Percentiles rank a stretch among this genome's conserved stretches.
Conservation (phyloP, 2,797 vertebrate genomes). For the Antennarius maculatus region DNA sequence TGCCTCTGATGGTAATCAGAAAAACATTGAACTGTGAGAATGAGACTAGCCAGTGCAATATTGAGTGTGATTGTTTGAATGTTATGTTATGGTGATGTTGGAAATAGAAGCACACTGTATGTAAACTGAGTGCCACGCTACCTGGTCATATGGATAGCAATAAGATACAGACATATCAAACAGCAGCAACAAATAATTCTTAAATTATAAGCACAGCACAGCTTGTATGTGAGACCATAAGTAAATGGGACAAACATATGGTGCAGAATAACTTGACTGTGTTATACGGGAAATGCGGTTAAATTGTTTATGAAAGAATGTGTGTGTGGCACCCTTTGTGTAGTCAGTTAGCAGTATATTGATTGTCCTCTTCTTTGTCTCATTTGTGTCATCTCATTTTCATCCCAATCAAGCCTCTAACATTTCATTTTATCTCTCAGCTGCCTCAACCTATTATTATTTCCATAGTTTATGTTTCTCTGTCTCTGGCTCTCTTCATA, state of each 20-base stretch:
- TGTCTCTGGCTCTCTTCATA: slow-evolving; percentile 44
- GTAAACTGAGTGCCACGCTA: slow-evolving; percentile 69
- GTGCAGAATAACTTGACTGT: slow-evolving; percentile 66
- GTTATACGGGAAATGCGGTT: slow-evolving; percentile 54
- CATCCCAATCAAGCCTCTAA: slow-evolving; percentile 67
- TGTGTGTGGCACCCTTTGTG: slow-evolving; percentile 53
- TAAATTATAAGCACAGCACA: slow-evolving; percentile 70
- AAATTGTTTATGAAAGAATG: slow-evolving; percentile 68
- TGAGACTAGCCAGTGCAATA: slow-evolving; percentile 74
- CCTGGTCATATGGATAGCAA: slow-evolving; percentile 71
- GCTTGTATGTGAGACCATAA: slow-evolving; percentile 60
- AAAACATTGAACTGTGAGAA: slow-evolving; percentile 69
- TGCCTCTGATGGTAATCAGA: slow-evolving; percentile 74
- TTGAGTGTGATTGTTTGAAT: slow-evolving; percentile 74
- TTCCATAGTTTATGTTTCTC: slow-evolving; percentile 53
- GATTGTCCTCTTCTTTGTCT: slow-evolving; percentile 60
- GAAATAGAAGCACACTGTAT: slow-evolving; percentile 64
- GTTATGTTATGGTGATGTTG: slow-evolving; percentile 78
- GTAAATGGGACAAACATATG: slow-evolving; percentile 73
- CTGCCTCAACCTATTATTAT: slow-evolving; percentile 59
- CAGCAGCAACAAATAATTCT: slow-evolving; percentile 78
- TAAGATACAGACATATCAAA: slow-evolving; percentile 71
- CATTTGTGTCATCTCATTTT: slow-evolving; percentile 71
- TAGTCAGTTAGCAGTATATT: slow-evolving; percentile 56
- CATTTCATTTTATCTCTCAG: slow-evolving; percentile 59